Evolutionary conservation across 2,113 vertebrate genomes (phyloP), one percentile per base, ranked within the genome.

Genomic region (Dasypus novemcinctus): DNA sequence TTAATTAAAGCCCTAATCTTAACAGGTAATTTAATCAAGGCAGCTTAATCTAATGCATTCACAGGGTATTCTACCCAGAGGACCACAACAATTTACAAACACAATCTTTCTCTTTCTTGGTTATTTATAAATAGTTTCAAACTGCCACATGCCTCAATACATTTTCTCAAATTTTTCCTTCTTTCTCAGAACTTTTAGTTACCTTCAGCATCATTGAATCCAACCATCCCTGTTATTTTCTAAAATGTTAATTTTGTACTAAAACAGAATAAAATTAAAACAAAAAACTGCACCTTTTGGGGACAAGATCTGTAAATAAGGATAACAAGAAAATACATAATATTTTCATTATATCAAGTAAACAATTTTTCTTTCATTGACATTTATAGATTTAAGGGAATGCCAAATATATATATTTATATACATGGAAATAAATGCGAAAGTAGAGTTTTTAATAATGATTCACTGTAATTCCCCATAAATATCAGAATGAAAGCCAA

Each of bases 381-480:
- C 57, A 87, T 81, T 94, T 94, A 43, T 61, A 78, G 66, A 49
- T 49, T 49, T 49, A 49, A 49, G 11, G 46, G 46, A 49, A 49
- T 49, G 46, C 46, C 46, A 49, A 49, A 49, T 49, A 49, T 49
- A 49, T 49, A 49, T 46, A 46, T 46, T 46, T 46, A 46, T 49
- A 49, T 49, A n/a, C n/a, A 49, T 49, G 71, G 31, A 90, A 96
- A 95, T 96, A 87, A 87, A 91, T 80, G 43, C 64, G 43, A 88
- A 79, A 64, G 15, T 93, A 29, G 64, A 27, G 64, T 4, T 59
- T 84, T 96, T 69, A 87, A 87, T 41, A 80, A 69, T 92, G 68
- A 96, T 82, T 69, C 18, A 79, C 38, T 80, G 15, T 33, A 79
- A 49, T 49, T 43, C 20, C n/a, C 12, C 79, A 29, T 80, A 69